These are phyloP conservation scores for Platalea minor DNA, from an alignment of 2,797 vertebrate species.

Conservation along the genomic window DNA sequence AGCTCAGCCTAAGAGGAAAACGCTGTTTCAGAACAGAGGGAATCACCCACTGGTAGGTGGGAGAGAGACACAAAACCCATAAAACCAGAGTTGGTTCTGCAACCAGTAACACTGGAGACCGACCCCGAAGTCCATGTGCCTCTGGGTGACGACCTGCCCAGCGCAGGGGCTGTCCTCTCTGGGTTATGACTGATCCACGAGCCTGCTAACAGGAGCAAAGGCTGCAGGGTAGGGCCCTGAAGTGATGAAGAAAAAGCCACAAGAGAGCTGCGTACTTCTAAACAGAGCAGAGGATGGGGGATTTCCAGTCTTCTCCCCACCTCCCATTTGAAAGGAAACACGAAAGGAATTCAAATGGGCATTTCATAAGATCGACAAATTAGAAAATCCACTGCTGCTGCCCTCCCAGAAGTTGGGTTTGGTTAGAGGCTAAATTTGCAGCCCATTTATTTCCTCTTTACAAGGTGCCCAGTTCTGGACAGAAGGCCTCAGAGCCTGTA, in stretches of 20 bases:
- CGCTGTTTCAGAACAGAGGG: neutral
- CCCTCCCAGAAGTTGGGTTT: neutral
- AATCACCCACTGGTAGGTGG: no score
- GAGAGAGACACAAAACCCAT: neutral
- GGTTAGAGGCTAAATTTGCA: neutral
- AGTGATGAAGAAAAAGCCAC: neutral
- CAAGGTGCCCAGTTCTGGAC: neutral
- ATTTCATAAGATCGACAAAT: neutral
- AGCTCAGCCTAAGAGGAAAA: neutral
- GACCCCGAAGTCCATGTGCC: neutral
- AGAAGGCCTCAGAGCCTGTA: neutral
- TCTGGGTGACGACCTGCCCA: neutral
- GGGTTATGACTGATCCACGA: no score
- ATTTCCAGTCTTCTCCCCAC: neutral
- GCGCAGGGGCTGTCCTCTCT: neutral
- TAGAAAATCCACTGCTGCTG: neutral
- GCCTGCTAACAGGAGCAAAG: neutral
- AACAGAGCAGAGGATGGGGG: neutral
- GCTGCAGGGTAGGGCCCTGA: neutral
- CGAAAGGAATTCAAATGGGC: neutral
- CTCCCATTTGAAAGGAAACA: neutral
- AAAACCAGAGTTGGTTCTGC: neutral
- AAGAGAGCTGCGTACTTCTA: neutral
- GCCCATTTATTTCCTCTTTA: neutral
- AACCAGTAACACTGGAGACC: rapidly evolving